These are phyloP conservation scores for Leptopilina clavipes DNA, from an alignment of 1,140 invertebrate species.

Conservation along the genomic window DNA sequence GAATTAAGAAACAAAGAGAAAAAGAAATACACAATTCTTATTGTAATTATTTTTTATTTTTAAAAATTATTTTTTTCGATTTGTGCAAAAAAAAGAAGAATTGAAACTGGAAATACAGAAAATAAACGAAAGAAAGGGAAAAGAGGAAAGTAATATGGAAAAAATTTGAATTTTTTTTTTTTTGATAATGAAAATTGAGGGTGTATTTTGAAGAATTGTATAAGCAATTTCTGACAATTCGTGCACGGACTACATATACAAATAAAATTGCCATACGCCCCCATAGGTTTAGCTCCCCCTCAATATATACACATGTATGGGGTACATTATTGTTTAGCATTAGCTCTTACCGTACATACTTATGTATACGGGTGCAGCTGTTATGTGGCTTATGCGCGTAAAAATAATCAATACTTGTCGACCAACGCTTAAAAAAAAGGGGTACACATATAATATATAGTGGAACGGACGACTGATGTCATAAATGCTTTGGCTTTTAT, in stretches of 20 bases:
- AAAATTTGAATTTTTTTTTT: too few species aligned
- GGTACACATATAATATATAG: too few species aligned
- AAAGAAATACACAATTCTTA: neutral
- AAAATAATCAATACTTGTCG: conserved; percentile 45
- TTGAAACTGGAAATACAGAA: too few species aligned
- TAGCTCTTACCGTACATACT: conserved; percentile 36
- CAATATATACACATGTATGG: neutral
- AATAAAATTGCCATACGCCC: conserved; percentile 45
- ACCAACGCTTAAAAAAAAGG: conserved; percentile 44
- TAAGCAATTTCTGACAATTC: neutral
- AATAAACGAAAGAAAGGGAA: too few species aligned
- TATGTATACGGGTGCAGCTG: conserved; percentile 56
- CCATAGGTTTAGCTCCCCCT: conserved; percentile 47
- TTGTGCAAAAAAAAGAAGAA: too few species aligned
- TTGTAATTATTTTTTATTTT: too few species aligned
- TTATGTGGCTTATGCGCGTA: conserved; percentile 36
- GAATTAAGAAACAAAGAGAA: too few species aligned
- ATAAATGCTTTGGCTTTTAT: conserved; percentile 34
- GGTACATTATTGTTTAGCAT: conserved; percentile 48
- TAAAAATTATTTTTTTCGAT: too few species aligned
- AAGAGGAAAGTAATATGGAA: too few species aligned
- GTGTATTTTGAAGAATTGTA: neutral
- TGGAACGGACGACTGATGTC: conserved; percentile 34
- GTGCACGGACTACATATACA: neutral
- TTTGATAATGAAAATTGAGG: too few species aligned